Evolutionary conservation across 2,113 vertebrate genomes (phyloP).

Genomic region (Cebus imitator): DNA sequence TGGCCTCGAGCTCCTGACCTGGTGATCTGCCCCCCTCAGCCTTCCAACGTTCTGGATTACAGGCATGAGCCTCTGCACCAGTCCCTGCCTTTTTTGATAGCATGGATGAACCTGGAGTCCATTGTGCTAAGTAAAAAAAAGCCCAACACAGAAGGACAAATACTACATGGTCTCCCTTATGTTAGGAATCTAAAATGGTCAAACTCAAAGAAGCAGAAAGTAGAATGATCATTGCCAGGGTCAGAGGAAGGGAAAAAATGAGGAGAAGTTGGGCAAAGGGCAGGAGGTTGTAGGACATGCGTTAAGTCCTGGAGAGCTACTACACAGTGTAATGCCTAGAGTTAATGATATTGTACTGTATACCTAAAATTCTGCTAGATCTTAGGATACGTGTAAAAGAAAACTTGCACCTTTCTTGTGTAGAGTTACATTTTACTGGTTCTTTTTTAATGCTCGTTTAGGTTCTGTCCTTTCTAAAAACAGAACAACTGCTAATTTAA

Average conservation of each 20-base stretch:
- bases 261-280: not conserved
- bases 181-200: not conserved
- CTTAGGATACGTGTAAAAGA: not conserved
- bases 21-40: too few relatives aligned
- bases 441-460: not conserved
- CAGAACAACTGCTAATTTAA: not conserved
- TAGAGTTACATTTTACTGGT: not conserved
- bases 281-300: not conserved
- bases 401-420: not conserved
- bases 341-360: too few relatives aligned
- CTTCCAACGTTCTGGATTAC: too few relatives aligned
- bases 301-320: not conserved
- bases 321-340: not conserved
- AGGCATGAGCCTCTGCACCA: too few relatives aligned
- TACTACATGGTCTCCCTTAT: not conserved
- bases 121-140: not conserved
- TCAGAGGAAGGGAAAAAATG: not conserved
- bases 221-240: not conserved
- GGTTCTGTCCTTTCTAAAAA: not conserved
- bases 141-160: not conserved
- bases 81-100: not conserved
- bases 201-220: not conserved
- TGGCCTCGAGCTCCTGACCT: too few relatives aligned
- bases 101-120: not conserved
- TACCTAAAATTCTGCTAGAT: not conserved